Evolutionary conservation across 1,140 invertebrate genomes (phyloP).

Genomic region (Hestina assimilis): DNA sequence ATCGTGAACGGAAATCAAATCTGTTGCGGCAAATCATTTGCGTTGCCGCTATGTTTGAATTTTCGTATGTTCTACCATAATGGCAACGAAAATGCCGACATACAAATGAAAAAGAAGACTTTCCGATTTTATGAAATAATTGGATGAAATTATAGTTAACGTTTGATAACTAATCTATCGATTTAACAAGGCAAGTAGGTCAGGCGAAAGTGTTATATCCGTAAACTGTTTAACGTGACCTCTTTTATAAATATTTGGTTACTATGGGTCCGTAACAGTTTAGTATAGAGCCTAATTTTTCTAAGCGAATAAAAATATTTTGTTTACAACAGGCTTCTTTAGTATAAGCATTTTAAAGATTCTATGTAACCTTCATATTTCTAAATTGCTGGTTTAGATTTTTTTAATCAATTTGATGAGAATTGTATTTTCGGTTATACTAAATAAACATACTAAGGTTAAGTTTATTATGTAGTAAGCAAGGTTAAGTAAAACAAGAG

Average conservation of each 20-base stretch:
- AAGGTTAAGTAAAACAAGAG: too few relatives aligned
- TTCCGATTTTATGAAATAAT: neutral
- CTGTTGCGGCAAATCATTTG: too few relatives aligned
- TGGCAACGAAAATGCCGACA: neutral
- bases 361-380: too few relatives aligned
- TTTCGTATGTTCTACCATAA: neutral
- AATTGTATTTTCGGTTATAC: too few relatives aligned
- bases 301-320: neutral
- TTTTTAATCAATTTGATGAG: too few relatives aligned
- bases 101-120: neutral
- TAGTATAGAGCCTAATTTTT: neutral
- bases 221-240: slow-evolving; percentile 23
- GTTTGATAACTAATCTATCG: slow-evolving; percentile 24
- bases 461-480: neutral
- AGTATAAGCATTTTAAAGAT: too few relatives aligned
- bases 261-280: neutral
- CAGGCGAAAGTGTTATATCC: slow-evolving; percentile 29
- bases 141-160: slow-evolving; percentile 10
- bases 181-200: slow-evolving; percentile 24
- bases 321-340: too few relatives aligned
- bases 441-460: too few relatives aligned
- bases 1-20: neutral
- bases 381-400: too few relatives aligned
- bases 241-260: slow-evolving; percentile 18
- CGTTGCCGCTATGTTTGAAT: too few relatives aligned